Evolutionary conservation across 1,140 invertebrate species (phyloP), one percentile per base, ranked within the genome.

Genomic region (Diachasma alloeum): DNA sequence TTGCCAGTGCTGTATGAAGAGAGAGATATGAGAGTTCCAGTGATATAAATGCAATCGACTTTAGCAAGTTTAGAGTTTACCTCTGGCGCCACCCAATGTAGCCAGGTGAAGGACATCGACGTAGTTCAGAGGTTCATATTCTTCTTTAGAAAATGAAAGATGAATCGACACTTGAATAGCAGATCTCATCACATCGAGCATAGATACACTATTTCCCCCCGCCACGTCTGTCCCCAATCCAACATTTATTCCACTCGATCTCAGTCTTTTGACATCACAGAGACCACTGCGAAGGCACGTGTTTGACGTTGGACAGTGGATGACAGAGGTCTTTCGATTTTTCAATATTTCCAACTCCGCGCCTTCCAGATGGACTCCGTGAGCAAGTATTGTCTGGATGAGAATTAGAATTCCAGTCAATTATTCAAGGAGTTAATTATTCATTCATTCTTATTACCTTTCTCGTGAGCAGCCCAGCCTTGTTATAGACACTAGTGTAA

Each of bases 281-380:
- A 97, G 82, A 0, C 97, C 97, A 75, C 96, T 97, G 81, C 91
- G 91, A n/a, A 98, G 89, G 81, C 92, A 92, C 8, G 93, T 94
- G 87, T 98, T 98, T 8, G 96, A 97, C 53, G 93, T 93, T 0
- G 97, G 95, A 87, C 97, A 98, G 86, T 98, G 96, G 4, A 95
- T 92, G 10, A 98, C 86, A 1, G 94, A 92, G 13, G 92, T 92
- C 4, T 91, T 91, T 66, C 90, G 90, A 22, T 90, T 74, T 36
- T 89, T 90, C n/a, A 98, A 83, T 11, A 95, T 75, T n/a, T 89
- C 78, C 9, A 96, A 88, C 87, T 98, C 97, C 8, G 90, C 87
- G 56, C 96, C 92, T 22, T 87, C 89, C 17, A 97, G 87, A 88
- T 96, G 91, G 37, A 97, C 90, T 17, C 93, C 95, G 86, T 98